phyloP scores from a whole-genome alignment of 2,888 invertebrate species.

The Drepana falcataria region DNA sequence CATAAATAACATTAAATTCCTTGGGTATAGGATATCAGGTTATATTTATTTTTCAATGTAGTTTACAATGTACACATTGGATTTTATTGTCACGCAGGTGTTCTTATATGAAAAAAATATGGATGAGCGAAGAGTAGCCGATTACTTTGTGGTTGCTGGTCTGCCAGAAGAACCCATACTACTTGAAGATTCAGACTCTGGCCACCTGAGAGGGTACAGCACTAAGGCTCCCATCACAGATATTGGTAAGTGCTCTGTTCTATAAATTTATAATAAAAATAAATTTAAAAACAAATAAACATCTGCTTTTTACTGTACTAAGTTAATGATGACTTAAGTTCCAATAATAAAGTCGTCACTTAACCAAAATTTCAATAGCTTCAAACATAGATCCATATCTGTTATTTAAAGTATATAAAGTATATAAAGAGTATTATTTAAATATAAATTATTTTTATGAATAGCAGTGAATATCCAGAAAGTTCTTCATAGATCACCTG shows the following conservation, averaged over 20 bases:
- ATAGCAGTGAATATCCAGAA: no score
- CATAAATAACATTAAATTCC: constrained; percentile 10
- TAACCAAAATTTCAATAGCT: no score
- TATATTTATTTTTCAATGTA: constrained; percentile 29
- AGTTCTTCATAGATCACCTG: no score
- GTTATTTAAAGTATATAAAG: no score
- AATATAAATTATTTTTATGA: no score
- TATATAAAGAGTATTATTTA: no score
- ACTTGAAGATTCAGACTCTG: constrained; percentile 88
- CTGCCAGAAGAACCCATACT: constrained; percentile 89
- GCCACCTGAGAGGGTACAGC: constrained; percentile 88
- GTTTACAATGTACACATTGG: constrained; percentile 14
- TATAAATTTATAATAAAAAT: neutral
- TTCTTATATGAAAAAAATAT: constrained; percentile 63
- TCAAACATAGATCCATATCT: no score
- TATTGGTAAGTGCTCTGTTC: constrained; percentile 79
- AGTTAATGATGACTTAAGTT: no score
- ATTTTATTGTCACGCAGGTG: constrained; percentile 28
- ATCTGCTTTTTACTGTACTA: no score
- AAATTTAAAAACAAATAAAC: no score
- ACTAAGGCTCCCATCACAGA: constrained; percentile 97
- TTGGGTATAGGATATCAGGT: constrained; percentile 19
- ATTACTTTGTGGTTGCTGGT: constrained; percentile 99
- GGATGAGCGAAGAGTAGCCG: constrained; percentile 94
- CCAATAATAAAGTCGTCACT: no score